Base-by-base conservation (phyloP, 2,888 invertebrate genomes). In the Melinopterus prodromus region DNA sequence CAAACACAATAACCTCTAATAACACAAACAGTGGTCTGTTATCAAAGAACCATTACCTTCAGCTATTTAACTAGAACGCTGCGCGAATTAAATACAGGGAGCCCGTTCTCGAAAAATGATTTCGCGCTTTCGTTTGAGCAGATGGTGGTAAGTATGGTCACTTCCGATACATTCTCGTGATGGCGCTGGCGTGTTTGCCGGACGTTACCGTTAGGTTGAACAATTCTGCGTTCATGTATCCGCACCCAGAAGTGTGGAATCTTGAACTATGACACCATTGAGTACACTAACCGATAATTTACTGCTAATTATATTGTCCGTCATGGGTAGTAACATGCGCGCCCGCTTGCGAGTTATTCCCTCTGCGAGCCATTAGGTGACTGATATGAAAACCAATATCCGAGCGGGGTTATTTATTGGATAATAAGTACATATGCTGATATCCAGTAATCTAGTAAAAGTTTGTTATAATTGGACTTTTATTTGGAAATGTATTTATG, bases 271-370 rank as follows among this genome's bases (percentile, higher is more conserved):
- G 74, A 74, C 74, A 74, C 74, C 74, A 37, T 16, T 74, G 74
- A 74, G 74, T 36, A 37, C 74, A 12, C 36, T 74, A 74, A 74
- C 74, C 37, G 35, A 37, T 74, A 74, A 74, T 74, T 74, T 74
- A 74, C 74, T 74, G 74, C 74, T 74, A 74, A 74, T 74, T 74
- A 74, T 74, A 74, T 74, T 74, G 74, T 37, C 74, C 35, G 74
- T 74, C 74, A 74, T 35, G 35, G 74, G 36, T 15, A 12, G 74
- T 74, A 37, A 74, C 37, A 14, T 36, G 74, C n/a, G n/a, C 37
- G 35, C 37, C 35, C 36, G 74, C 35, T n/a, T n/a, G 74, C 9
- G 36, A 74, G 2, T 53, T 53, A 53, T 53, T 9, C 53, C 12
- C 53, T 6, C 1, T 6, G 53, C 9, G 5, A 4, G 12, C 5